These are phyloP conservation scores for Pelochelys cantorii DNA, from an alignment of 2,797 vertebrate genomes.

Conservation along the genomic window DNA sequence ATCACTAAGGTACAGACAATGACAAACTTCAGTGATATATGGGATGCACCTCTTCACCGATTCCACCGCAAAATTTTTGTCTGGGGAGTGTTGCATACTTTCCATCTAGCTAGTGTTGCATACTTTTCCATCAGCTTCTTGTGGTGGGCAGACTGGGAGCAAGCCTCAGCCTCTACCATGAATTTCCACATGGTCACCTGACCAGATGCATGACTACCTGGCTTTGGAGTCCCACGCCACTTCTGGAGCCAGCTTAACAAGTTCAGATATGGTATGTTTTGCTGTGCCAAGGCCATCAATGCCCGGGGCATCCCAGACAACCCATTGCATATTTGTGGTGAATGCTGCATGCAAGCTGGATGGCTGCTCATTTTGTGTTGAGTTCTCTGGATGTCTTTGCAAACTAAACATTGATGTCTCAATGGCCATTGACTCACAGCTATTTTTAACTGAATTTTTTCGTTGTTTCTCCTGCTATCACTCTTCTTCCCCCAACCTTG, in stretches of 20 bases:
- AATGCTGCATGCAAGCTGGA: neutral
- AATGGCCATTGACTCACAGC: neutral
- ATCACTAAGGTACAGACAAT: neutral
- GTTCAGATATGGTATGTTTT: neutral
- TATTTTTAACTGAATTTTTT: neutral
- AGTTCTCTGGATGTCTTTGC: neutral
- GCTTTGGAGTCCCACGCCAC: neutral
- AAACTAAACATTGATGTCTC: neutral
- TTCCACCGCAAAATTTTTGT: neutral
- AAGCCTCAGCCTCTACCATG: neutral
- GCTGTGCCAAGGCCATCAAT: neutral
- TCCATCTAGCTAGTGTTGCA: neutral
- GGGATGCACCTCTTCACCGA: neutral
- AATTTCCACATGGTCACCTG: neutral
- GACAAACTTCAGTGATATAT: neutral
- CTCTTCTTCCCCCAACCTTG: neutral
- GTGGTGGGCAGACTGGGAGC: neutral
- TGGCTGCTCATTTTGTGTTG: neutral
- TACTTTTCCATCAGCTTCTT: neutral
- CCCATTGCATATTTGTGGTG: neutral
- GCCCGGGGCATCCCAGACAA: neutral
- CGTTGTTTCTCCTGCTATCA: neutral
- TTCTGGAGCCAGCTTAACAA: neutral
- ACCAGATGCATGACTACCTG: neutral
- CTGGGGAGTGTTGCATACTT: neutral